Base-by-base conservation (phyloP, 2,113 vertebrate species). In the Cyprinodon variegatus region DNA sequence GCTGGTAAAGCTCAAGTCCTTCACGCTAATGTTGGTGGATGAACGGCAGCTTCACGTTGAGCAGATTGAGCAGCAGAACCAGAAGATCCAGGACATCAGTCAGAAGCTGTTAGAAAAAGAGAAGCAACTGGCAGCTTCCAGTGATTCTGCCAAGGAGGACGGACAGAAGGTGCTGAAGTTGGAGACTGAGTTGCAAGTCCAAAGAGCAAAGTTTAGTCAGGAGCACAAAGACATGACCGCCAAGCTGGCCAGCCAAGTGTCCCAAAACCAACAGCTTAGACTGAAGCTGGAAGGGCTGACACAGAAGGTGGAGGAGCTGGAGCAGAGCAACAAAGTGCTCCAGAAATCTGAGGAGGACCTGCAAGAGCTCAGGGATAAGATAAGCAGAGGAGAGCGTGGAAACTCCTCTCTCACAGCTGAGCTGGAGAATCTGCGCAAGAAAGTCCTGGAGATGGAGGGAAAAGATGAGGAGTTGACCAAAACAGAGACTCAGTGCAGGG, bases 391-490 rank as follows among this genome's bases (percentile, higher is more conserved):
- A 20, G 96, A 98, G 92, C 96, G 96, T 14, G 96, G 96, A 14
- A 96, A 95, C 81, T 96, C 96, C 14, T 95, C 94, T 59, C 91
- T 97, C 39, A 95, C 96, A 95, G 93, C 96, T 0, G 97, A 99
- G 88, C 94, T 99, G 78, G 97, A 99, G 92, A 97, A 94, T 63
- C 94, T 99, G 22, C 93, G 95, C 20, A 99, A 98, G 83, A 96
- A 94, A 0, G 96, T 99, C 15, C 91, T 98, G 68, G 98, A 99
- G 90, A 99, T 99, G 97, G 97, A 99, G 82, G 97, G 97, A 1
- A 98, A 99, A 68, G 98, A 99, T 5, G 98, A 98, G 76, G 98
- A 99, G 92, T 97, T 99, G 78, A 96, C 92, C 0, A 98, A 97
- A 86, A 96, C 95, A 0, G 97, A 99, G 90, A 92, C 90, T 37